Percentiles rank a stretch among this genome's conserved stretches.
These are phyloP conservation scores for Yponomeuta malinellus DNA, from an alignment of 2,888 invertebrate genomes.

Conservation along the genomic window DNA sequence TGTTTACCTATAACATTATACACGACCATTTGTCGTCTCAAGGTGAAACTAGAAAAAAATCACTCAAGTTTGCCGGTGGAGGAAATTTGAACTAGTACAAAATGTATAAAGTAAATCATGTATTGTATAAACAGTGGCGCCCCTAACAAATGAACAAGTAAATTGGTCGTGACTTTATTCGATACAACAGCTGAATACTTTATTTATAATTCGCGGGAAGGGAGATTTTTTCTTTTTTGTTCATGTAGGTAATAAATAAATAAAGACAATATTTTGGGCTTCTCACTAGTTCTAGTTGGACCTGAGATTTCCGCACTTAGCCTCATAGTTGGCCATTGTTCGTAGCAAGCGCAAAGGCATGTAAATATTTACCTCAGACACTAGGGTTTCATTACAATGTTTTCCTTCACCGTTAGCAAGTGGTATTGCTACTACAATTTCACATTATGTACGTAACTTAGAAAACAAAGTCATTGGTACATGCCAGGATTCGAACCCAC, in stretches of 20 bases:
- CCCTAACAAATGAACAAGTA: neutral
- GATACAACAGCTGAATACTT: neutral
- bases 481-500: no score
- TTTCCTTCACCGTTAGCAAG: no score
- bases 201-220: neutral
- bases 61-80: neutral
- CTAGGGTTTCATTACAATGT: no score
- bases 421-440: no score
- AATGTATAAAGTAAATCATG: no score
- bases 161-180: neutral
- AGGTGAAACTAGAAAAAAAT: slow-evolving; percentile 11
- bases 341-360: no score
- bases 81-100: neutral
- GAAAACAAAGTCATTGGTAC: no score
- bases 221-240: neutral
- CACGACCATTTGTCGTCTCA: slow-evolving; percentile 16
- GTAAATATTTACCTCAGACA: no score
- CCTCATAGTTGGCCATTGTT: no score
- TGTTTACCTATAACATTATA: slow-evolving; percentile 19
- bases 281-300: no score
- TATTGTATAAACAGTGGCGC: neutral
- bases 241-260: neutral
- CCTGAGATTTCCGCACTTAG: no score
- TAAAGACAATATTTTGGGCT: neutral
- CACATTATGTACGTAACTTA: no score